These are phyloP conservation scores for Ctenochaetus hawaiiensis DNA, from an alignment of 2,797 vertebrate genomes.

Conservation along the genomic window DNA sequence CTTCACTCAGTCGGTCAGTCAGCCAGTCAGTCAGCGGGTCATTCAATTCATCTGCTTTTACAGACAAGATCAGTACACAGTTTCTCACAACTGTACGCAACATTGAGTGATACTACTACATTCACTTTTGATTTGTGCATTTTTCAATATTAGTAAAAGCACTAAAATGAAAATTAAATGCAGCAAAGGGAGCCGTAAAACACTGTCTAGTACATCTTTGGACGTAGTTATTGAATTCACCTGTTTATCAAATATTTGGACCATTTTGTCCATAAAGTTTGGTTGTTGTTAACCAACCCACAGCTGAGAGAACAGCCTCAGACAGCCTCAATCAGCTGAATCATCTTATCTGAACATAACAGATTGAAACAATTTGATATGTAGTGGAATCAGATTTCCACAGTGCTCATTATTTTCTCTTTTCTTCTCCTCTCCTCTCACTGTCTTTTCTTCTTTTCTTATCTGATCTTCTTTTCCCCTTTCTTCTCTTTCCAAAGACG, in stretches of 20 bases:
- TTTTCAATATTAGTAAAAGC: neutral
- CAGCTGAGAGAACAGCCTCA: too few species aligned
- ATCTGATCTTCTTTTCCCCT: constrained; percentile 5
- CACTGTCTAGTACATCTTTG: neutral
- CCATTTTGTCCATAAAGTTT: neutral
- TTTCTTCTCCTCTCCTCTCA: constrained; percentile 8
- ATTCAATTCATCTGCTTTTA: constrained; percentile 32
- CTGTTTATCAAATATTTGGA: neutral
- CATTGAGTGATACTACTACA: neutral
- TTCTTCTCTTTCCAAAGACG: constrained; percentile 9
- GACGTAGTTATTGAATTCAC: neutral
- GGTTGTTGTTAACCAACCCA: too few species aligned
- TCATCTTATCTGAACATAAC: neutral
- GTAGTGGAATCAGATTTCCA: neutral
- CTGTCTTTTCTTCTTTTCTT: constrained; percentile 13
- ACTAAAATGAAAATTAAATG: neutral
- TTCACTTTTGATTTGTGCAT: neutral
- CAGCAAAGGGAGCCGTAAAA: neutral
- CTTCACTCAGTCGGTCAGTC: constrained; percentile 48
- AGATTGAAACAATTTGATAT: constrained; percentile 6
- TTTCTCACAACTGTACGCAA: neutral
- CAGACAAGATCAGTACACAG: constrained; percentile 10
- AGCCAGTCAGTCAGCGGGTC: constrained; percentile 28
- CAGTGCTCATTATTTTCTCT: constrained; percentile 1
- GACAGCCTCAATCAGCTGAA: neutral